Evolutionary conservation across 2,797 vertebrate genomes (phyloP), one percentile per base, ranked within the genome.

Genomic region (Eleutherodactylus coqui): DNA sequence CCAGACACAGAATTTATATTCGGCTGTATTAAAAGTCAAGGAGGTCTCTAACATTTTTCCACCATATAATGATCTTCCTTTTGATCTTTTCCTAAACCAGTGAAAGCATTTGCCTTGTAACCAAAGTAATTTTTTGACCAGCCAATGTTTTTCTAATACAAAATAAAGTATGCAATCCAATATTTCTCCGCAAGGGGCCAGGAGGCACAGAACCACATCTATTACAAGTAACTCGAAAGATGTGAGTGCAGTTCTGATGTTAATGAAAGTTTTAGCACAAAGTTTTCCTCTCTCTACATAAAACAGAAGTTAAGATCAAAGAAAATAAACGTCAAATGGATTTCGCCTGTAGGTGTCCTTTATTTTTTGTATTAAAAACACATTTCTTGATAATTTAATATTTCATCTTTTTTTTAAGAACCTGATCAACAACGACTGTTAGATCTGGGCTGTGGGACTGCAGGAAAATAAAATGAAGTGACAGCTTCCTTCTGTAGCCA

Each of bases 231-330:
- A 24, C 72, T 73, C 75, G 21, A 2, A 5, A 88, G 76, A 82
- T 21, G 79, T n/a, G 32, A 64, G 86, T 79, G 67, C 86, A 89
- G 86, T 83, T 79, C 80, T 47, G 8, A 88, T 86, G 88, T 86
- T 89, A 90, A 86, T 80, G 43, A 17, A 81, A 85, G 8, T 79
- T 70, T 90, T 87, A 76, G 17, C 45, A 90, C 41, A n/a, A 45
- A 70, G 67, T 45, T 80, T 80, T n/a, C n/a, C 32, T 60, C 55
- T 86, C 29, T 10, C 72, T 75, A 62, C 67, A 73, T 85, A 85
- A 72, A 79, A 72, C 64, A 85, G 49, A 73, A 73, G 75, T 81
- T 49, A 29, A 86, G 53, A 75, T 85, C 89, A 89, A 64, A 86
- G 64, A 89, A 89, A 88, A 13, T 24, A 85, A 16, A 58, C 36